Conservation (phyloP, 2,888 invertebrate species). For the Thymelicus lineola region DNA sequence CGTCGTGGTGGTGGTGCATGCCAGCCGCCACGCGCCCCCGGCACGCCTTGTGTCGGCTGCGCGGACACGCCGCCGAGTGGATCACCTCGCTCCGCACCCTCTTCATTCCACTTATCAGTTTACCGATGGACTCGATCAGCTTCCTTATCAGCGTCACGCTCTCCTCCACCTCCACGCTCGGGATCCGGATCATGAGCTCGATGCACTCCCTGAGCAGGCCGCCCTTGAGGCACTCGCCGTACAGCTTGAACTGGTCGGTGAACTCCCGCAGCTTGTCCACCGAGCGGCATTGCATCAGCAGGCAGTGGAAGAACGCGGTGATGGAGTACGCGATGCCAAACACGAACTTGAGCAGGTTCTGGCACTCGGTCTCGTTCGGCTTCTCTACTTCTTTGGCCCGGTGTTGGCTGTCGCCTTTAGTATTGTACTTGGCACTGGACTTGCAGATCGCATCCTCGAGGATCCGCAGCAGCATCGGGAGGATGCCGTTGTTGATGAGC, state of each 20-base stretch:
- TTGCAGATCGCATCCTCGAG: slow-evolving; percentile 84
- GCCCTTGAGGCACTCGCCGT: slow-evolving; percentile 85
- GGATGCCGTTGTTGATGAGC: slow-evolving; percentile 84
- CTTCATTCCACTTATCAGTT: slow-evolving; percentile 84
- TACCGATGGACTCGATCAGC: slow-evolving; percentile 84
- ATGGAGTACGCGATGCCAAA: slow-evolving; percentile 86
- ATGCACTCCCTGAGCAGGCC: slow-evolving; percentile 84
- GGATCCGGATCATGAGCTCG: slow-evolving; percentile 81
- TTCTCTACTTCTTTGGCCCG: slow-evolving; percentile 55
- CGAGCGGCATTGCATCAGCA: slow-evolving; percentile 82
- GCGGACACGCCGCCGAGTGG: slow-evolving; percentile 81
- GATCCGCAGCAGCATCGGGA: slow-evolving; percentile 86
- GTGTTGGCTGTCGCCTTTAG: slow-evolving; percentile 51
- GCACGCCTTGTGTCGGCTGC: slow-evolving; percentile 82
- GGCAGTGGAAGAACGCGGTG: slow-evolving; percentile 85
- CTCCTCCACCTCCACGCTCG: slow-evolving; percentile 65
- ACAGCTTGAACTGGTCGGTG: slow-evolving; percentile 85
- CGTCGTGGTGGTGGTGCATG: slow-evolving; percentile 85
- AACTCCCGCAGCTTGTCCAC: slow-evolving; percentile 83
- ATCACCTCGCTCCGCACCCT: slow-evolving; percentile 83
- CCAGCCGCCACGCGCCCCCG: slow-evolving; percentile 69
- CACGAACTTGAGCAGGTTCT: slow-evolving; percentile 83
- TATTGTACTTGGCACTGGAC: slow-evolving; percentile 57
- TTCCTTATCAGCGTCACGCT: slow-evolving; percentile 76
- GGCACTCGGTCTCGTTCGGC: slow-evolving; percentile 70